Evolutionary conservation across 1,140 invertebrate genomes (phyloP).

Genomic region (Planococcus citri): DNA sequence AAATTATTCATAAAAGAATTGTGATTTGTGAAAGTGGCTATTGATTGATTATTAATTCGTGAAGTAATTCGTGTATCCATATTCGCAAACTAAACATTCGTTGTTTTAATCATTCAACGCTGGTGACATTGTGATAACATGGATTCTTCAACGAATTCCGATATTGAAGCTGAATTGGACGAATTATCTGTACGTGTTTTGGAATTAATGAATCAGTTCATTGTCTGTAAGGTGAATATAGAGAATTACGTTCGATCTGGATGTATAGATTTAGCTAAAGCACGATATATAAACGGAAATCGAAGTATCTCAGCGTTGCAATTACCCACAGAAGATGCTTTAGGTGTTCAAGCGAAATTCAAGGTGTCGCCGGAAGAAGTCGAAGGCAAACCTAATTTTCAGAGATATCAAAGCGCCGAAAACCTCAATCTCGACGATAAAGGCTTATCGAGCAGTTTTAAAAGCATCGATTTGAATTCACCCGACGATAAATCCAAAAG

Average conservation of each 20-base stretch:
- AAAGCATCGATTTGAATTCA: constrained; percentile 10
- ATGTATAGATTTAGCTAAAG: constrained; percentile 49
- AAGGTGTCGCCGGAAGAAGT: constrained; percentile 32
- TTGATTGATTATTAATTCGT: too few relatives aligned
- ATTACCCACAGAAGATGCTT: constrained; percentile 46
- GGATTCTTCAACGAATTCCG: neutral
- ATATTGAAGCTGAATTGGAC: constrained; percentile 38
- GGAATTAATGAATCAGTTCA: constrained; percentile 53
- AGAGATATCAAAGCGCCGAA: constrained; percentile 26
- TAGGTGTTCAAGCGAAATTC: constrained; percentile 42
- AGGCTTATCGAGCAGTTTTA: neutral
- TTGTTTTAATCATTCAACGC: too few relatives aligned
- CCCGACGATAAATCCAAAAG: neutral
- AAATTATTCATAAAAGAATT: too few relatives aligned
- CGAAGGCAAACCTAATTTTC: constrained; percentile 33
- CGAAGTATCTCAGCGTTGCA: constrained; percentile 47
- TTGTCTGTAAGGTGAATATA: constrained; percentile 45
- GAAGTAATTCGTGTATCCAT: too few relatives aligned
- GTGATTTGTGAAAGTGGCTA: too few relatives aligned
- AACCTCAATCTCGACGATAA: constrained; percentile 4
- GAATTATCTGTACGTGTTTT: constrained; percentile 45
- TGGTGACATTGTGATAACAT: neutral
- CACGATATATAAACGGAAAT: constrained; percentile 56
- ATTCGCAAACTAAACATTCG: too few relatives aligned
- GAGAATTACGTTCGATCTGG: constrained; percentile 47